Evolutionary conservation across 1,140 invertebrate species (phyloP), one percentile per base, ranked within the genome.

Genomic region (Sycophaga agraensis): DNA sequence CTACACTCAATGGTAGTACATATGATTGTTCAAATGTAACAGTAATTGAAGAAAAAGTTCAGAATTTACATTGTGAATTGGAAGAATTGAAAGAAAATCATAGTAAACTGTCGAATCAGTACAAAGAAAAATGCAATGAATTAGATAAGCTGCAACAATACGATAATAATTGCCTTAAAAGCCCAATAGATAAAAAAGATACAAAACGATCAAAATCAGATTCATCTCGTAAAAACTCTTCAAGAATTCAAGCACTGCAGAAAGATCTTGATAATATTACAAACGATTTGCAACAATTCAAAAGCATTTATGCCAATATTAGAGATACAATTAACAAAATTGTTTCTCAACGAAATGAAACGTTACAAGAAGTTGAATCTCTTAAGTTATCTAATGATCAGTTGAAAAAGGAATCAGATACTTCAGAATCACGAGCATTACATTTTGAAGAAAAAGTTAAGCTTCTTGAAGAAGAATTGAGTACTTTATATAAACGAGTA

Each of bases 81-180:
- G 67, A 72, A n/a, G 55, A 28, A n/a, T 16, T 73, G 2, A 69
- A 63, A 50, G 62, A 70, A 26, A 59, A 67, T 35, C 62, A 69
- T 31, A 62, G 61, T 1, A 48, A 60, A 31, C 12, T 72, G 6
- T 65, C 66, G 1, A 55, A 55, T 40, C 61, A 62, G 0, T 68
- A 67, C 16, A 55, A 68, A 19, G 57, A 70, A 21, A 71, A 76
- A 28, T 71, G 60, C 37, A 59, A 67, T 0, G 72, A 74, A 43
- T 49, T 71, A 9, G 70, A 73, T 5, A 69, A 66, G 31, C 14
- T 70, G 2, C 67, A 62, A 5, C n/a, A 31, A 3, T n/a, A n/a
- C n/a, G 54, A 57, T 6, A 53, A 37, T 2, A 57, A 14, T 35
- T 12, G 34, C 14, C 26, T 35, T 16, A 16, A 0, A 11, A 35